A percentile compares a stretch with the other conserved stretches of the same genome.
Evolutionary conservation across 2,888 invertebrate genomes (phyloP).

Genomic region (Peribatodes rhomboidaria): DNA sequence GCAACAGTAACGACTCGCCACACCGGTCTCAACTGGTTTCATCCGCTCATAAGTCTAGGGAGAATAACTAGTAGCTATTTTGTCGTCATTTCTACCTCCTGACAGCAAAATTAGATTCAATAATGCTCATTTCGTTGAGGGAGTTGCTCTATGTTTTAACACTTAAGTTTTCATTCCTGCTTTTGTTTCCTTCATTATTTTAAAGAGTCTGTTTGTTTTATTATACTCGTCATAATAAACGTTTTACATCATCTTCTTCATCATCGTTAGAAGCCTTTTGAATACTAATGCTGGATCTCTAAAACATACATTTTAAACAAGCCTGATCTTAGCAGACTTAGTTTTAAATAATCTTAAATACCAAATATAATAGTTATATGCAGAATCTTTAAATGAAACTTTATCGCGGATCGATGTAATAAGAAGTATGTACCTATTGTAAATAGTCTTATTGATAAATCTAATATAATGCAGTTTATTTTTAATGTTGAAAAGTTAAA

Average conservation of each 20-base stretch:
- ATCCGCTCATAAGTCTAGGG: constrained; percentile 37
- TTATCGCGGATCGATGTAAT: neutral
- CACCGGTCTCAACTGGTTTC: constrained; percentile 54
- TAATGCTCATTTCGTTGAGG: constrained; percentile 5
- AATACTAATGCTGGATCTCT: no score
- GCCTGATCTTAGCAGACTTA: no score
- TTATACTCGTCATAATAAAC: no score
- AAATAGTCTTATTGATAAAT: neutral
- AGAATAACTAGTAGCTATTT: constrained; percentile 38
- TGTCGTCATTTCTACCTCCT: constrained; percentile 40
- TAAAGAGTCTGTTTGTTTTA: no score
- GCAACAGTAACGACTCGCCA: constrained; percentile 53
- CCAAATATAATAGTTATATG: no score
- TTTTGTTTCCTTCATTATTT: no score
- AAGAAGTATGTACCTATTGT: neutral
- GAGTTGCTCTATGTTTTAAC: neutral
- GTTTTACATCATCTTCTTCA: no score
- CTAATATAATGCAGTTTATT: neutral
- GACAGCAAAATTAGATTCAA: constrained; percentile 26
- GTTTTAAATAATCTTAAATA: no score
- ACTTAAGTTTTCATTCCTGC: no score
- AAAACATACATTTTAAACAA: no score
- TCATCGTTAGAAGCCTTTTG: no score
- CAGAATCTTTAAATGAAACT: no score
- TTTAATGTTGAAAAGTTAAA: neutral